Percentiles rank a stretch among this genome's conserved stretches.
Conservation (phyloP, 2,888 invertebrate genomes). For the Harpalus rubripes region DNA sequence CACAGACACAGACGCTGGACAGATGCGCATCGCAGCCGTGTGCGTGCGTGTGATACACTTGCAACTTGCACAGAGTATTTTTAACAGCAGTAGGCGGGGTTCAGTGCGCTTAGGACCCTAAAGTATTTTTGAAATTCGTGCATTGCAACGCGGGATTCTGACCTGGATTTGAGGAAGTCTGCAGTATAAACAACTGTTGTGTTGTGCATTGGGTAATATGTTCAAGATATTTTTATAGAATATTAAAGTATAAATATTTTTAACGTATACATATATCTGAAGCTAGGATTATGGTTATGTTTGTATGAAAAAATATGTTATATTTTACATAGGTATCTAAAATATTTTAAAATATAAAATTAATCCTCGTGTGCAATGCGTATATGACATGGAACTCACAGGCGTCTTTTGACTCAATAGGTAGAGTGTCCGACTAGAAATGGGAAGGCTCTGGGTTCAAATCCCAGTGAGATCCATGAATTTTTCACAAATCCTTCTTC, state of each 20-base stretch:
- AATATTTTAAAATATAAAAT: no score
- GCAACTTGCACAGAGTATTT: slow-evolving; percentile 67
- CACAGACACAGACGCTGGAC: not conserved
- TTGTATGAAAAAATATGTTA: no score
- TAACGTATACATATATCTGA: not conserved
- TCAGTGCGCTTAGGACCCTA: slow-evolving; percentile 64
- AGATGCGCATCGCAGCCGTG: slow-evolving; percentile 15
- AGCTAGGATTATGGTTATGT: not conserved
- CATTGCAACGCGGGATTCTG: slow-evolving; percentile 60
- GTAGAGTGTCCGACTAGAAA: no score
- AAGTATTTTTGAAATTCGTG: slow-evolving; percentile 65
- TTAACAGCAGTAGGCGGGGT: slow-evolving; percentile 67
- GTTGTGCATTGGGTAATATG: slow-evolving; percentile 10
- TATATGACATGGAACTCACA: no score
- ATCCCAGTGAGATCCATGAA: no score
- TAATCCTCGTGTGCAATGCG: no score
- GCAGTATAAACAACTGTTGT: slow-evolving; percentile 45
- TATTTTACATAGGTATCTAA: no score
- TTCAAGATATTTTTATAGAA: slow-evolving; percentile 45
- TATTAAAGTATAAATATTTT: slow-evolving; percentile 16
- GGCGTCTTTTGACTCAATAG: no score
- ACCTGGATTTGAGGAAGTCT: slow-evolving; percentile 58
- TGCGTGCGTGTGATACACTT: slow-evolving; percentile 44
- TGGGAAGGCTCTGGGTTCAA: no score
- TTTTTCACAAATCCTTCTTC: no score